A percentile compares a stretch with the other conserved stretches of the same genome.
Evolutionary conservation across 2,797 vertebrate genomes (phyloP).

Genomic region (Otolemur crassicaudatus): DNA sequence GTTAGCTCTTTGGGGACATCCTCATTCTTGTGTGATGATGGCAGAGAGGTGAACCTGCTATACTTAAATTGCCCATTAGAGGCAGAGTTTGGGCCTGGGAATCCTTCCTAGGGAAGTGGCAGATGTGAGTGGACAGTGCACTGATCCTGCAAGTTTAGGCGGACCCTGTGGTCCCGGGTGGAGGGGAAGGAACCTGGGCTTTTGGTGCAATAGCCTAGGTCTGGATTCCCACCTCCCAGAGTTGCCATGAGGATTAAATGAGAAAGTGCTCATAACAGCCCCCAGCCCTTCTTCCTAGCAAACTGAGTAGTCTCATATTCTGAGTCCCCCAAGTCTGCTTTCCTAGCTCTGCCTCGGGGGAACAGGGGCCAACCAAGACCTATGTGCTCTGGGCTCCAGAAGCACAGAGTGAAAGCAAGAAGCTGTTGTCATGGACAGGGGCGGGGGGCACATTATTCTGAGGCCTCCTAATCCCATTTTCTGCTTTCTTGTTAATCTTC

Average conservation of each 20-base stretch:
- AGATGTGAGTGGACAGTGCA: not conserved
- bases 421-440: conserved; percentile 59
- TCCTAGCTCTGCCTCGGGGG: not conserved
- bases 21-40: not conserved
- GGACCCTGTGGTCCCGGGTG: not conserved
- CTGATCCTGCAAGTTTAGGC: not conserved
- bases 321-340: not conserved
- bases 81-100: not conserved
- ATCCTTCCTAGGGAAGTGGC: not conserved
- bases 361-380: not conserved
- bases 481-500: conserved; percentile 80
- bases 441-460: conserved; percentile 42
- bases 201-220: not conserved
- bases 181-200: not conserved
- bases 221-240: not conserved
- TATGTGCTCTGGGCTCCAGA: not conserved
- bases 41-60: not conserved
- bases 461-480: conserved; percentile 80
- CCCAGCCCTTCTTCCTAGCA: not conserved
- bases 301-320: not conserved
- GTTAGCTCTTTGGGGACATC: not conserved
- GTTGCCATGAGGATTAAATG: not conserved
- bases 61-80: not conserved
- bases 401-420: conserved; percentile 40
- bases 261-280: not conserved